Evolutionary conservation across 2,797 vertebrate species (phyloP), one percentile per base, ranked within the genome.

Genomic region (Lepus oiostolus): DNA sequence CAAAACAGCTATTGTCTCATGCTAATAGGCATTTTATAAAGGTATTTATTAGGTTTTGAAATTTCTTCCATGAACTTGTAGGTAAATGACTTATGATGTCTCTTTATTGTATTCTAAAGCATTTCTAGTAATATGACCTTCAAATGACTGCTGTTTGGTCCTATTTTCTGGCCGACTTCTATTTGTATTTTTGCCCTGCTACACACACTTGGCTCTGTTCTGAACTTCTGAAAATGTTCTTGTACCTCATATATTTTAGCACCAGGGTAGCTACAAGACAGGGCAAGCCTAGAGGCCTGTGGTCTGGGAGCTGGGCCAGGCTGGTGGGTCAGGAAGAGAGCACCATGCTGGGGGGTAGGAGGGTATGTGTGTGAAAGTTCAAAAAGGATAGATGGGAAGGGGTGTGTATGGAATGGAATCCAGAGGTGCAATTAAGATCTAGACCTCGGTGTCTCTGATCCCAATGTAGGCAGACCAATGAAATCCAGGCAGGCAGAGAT

Each of bases 241-340:
- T 63, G 13, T 47, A 30, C 17, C 38, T 19, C 85, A 81, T 28
- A 19, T 84, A 63, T 87, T 84, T 87, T 87, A 89, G 28, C 50
- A 85, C 9, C 21, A 52, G 50, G 32, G 35, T 63, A 35, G 62
- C 26, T 91, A 24, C 47, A 72, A 83, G 62, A 68, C 9, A 72
- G 62, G 68, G 42, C 24, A 62, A 84, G 72, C 32, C n/a, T 85
- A 70, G 79, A 93, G 85, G 58, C 72, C 30, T 89, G 38, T 76
- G 47, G 26, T 82, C 67, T 93, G 63, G 88, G 94, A 94, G 95
- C 30, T n/a, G 87, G 63, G 50, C 68, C 85, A 93, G 76, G 63
- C 52, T 52, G 65, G 19, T 74, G 67, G 82, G 82, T 92, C 83
- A 94, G 74, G 30, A 42, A 90, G 79, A 94, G 28, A 84, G 32